These are phyloP conservation scores for Stenotaenia linearis DNA, from an alignment of 2,888 invertebrate species.

Conservation along the genomic window DNA sequence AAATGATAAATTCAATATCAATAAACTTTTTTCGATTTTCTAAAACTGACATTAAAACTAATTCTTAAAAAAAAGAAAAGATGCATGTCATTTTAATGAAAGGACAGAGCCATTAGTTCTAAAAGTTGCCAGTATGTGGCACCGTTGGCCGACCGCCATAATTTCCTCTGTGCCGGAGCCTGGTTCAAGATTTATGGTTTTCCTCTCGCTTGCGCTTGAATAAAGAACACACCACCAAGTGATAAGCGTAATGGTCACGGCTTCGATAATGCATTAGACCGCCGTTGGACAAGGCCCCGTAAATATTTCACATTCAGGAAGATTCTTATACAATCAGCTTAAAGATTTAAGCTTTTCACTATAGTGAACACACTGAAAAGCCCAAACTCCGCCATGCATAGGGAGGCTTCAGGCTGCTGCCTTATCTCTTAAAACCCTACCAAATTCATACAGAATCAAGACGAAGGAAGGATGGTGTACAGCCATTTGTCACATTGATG, in stretches of 20 bases:
- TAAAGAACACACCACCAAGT: conserved; percentile 26
- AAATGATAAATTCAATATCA: background rate
- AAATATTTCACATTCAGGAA: conserved; percentile 24
- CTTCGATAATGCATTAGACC: conserved; percentile 26
- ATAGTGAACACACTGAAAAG: conserved; percentile 16
- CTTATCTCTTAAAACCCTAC: conserved; percentile 6
- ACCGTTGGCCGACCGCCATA: conserved; percentile 24
- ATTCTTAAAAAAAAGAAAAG: background rate
- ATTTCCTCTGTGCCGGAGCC: conserved; percentile 2
- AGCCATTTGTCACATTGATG: conserved; percentile 20
- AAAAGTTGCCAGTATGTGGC: conserved; percentile 10
- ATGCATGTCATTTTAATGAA: background rate
- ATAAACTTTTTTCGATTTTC: too few relatives aligned
- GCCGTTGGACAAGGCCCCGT: conserved; percentile 13
- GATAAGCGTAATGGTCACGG: conserved; percentile 26
- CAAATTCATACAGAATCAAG: conserved; percentile 13
- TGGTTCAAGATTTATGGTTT: conserved; percentile 19
- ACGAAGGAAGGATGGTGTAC: conserved; percentile 12
- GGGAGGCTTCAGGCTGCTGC: background rate
- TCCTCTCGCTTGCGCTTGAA: conserved; percentile 26
- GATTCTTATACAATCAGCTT: conserved; percentile 24
- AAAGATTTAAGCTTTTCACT: conserved; percentile 17
- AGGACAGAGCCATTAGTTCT: background rate
- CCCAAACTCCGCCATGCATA: background rate
- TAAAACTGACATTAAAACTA: background rate